phyloP scores from a whole-genome alignment of 2,113 vertebrate genomes.

The Cavia aperea region DNA sequence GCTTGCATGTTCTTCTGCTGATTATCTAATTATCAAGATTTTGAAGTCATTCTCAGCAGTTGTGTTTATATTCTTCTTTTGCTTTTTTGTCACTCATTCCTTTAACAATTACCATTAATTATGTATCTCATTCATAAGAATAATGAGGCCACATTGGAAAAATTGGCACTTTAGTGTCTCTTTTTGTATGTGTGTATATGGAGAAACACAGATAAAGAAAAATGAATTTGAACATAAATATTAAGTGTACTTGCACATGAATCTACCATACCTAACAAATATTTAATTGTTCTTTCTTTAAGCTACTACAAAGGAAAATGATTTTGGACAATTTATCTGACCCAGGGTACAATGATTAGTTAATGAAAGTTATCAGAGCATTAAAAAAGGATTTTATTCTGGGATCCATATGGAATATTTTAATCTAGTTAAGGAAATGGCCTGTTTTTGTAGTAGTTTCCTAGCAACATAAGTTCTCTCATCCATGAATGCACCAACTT shows the following conservation, averaged over 20 bases:
- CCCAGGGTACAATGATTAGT: background rate
- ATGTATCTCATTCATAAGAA: background rate
- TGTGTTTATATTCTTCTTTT: background rate
- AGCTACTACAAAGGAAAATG: background rate
- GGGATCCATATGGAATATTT: background rate
- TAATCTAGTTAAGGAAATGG: background rate
- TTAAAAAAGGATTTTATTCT: background rate
- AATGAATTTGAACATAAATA: background rate
- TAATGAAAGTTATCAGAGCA: background rate
- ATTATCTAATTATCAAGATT: background rate
- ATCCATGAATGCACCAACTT: background rate
- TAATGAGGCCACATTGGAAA: background rate
- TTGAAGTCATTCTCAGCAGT: background rate
- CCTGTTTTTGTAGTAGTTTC: background rate
- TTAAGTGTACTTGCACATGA: background rate
- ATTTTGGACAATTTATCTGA: background rate
- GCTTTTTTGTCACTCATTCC: background rate
- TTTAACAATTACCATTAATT: background rate
- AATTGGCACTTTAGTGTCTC: background rate
- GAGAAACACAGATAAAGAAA: background rate
- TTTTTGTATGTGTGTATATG: background rate
- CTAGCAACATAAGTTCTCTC: background rate
- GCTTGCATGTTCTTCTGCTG: background rate
- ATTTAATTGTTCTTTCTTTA: background rate
- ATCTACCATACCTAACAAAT: background rate